Conservation (phyloP, 2,888 invertebrate genomes). For the Cistogaster globosa region DNA sequence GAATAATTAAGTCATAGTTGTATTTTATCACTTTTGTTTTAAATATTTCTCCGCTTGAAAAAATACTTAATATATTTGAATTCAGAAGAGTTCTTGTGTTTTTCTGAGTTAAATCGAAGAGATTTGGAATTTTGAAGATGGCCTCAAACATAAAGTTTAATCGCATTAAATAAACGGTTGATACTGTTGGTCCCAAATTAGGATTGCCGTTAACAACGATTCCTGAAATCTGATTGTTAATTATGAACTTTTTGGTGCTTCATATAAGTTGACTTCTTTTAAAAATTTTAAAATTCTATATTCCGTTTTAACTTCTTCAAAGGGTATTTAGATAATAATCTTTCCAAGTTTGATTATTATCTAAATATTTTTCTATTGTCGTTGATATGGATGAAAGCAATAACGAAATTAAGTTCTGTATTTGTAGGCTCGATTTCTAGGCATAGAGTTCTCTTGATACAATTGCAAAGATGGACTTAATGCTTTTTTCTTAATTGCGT, state of each 20-base stretch:
- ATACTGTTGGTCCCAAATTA: slow-evolving; percentile 36
- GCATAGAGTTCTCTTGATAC: slow-evolving; percentile 20
- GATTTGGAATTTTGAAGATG: slow-evolving; percentile 56
- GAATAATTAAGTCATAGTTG: slow-evolving; percentile 38
- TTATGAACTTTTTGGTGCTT: slow-evolving; percentile 26
- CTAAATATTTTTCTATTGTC: slow-evolving; percentile 23
- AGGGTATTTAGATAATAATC: slow-evolving; percentile 41
- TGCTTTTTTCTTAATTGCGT: slow-evolving; percentile 5
- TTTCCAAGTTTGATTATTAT: slow-evolving; percentile 9
- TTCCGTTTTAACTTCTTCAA: slow-evolving; percentile 41
- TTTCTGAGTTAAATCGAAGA: slow-evolving; percentile 45
- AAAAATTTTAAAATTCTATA: slow-evolving; percentile 41
- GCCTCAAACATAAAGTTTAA: slow-evolving; percentile 45
- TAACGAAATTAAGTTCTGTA: slow-evolving; percentile 2
- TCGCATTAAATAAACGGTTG: slow-evolving; percentile 52
- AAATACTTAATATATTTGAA: slow-evolving; percentile 49
- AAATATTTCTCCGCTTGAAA: slow-evolving; percentile 45
- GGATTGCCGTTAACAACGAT: slow-evolving; percentile 19
- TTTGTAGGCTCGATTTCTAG: slow-evolving; percentile 12
- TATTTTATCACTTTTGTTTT: slow-evolving; percentile 28
- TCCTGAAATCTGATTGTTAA: slow-evolving; percentile 24
- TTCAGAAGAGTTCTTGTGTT: slow-evolving; percentile 38
- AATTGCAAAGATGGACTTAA: slow-evolving; percentile 31
- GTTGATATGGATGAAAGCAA: slow-evolving; percentile 37
- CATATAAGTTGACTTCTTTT: slow-evolving; percentile 35